Base-by-base conservation (phyloP, 30 jellyfish, hydroid and myxozoan species). In the Nemopilema nomurai region DNA sequence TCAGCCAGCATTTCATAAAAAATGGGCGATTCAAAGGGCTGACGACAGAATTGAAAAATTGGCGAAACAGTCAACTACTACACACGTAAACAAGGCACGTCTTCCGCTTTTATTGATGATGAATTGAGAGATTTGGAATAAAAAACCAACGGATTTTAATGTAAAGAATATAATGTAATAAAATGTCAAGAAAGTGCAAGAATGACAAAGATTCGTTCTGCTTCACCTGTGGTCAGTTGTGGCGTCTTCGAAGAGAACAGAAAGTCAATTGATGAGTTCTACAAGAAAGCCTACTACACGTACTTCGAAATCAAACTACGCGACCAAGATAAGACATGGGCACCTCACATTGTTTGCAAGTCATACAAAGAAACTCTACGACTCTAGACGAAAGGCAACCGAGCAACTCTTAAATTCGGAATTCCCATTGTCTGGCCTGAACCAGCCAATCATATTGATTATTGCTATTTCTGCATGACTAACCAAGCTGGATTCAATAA, bases 311-410 rank as follows among this genome's bases (percentile, higher is more conserved):
- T 77, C 23, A 51, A 77, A 23, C 62, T 77, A 1, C 63, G 85
- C 57, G 87, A 77, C 57, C 76, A 75, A 22, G 65, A 77, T 51
- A 77, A 77, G 77, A 8, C 64, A n/a, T 77, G 87, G 87, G 87
- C 87, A 21, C 77, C 87, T 23, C 87, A 77, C 87, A 77, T 77
- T 21, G 77, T 51, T 29, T 77, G 87, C 87, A 77, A 53, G 22
- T 17, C 22, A 3, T 77, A 62, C 76, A 77, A 26, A 26, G 87
- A 66, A 49, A 62, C 26, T 24, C 24, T 31, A 7, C 69, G 83
- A 0, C 83, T 13, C n/a, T 73, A 69, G 83, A 73, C 83, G 9
- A 30, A 31, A 3, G 69, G 83, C 1, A 73, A 18, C 13, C 69
- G 22, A 26, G 51, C 16, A 0, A 1, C 28, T 19, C 64, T 27